phyloP scores from a whole-genome alignment of 2,113 vertebrate genomes.

The Balaeniceps rex region DNA sequence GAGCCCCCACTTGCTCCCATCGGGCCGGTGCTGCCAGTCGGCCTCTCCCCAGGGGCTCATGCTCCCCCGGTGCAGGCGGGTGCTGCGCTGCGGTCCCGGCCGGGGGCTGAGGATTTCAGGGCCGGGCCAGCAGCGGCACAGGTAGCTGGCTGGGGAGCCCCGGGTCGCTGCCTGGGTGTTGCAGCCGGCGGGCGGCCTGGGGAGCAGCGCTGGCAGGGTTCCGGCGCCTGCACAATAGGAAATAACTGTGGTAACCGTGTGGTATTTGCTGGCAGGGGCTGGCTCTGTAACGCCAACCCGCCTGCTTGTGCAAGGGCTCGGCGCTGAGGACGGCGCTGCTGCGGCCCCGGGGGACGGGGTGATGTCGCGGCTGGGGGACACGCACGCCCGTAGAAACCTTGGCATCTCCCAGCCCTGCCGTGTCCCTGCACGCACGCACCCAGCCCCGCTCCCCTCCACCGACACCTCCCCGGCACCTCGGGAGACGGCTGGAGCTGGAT shows the following conservation, averaged over 20 bases:
- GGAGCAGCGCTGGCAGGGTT: background rate
- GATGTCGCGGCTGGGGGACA: background rate
- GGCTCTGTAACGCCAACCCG: background rate
- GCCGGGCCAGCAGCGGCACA: accelerated
- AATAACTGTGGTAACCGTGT: constrained; percentile 31
- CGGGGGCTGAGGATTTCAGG: background rate
- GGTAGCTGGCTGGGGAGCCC: background rate
- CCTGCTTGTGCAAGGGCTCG: background rate
- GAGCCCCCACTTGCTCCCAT: background rate
- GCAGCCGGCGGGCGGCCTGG: background rate
- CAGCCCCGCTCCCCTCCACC: too few relatives aligned
- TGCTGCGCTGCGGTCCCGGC: accelerated
- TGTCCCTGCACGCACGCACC: background rate
- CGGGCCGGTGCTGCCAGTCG: background rate
- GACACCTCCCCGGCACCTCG: background rate
- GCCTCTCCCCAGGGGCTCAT: background rate
- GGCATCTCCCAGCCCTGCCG: background rate
- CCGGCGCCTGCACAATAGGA: background rate
- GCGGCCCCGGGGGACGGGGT: accelerated
- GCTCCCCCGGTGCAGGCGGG: background rate
- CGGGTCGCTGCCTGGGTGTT: background rate
- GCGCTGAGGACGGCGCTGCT: background rate
- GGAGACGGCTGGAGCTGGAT: background rate
- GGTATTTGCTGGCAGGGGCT: constrained; percentile 19
- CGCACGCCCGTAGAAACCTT: accelerated